Evolutionary conservation across 1,140 invertebrate genomes (phyloP).

Genomic region (Pissodes strobi): DNA sequence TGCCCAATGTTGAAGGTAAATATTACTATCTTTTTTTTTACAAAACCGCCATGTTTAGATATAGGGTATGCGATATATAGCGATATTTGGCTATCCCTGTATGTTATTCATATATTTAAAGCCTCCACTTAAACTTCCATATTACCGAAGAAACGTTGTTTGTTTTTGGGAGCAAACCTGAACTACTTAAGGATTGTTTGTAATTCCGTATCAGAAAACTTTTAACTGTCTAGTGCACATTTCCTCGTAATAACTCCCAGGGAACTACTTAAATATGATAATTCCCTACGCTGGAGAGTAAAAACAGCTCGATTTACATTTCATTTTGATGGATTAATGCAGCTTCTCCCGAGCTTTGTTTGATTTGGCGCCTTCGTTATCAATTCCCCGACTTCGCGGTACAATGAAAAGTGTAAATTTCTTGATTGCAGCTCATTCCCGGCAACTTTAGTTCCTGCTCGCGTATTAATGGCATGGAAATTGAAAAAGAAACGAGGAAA

Average conservation of each 20-base stretch:
- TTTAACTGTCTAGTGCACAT: slow-evolving; percentile 2
- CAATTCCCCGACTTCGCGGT: slow-evolving; percentile 12
- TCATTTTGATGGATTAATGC: slow-evolving; percentile 26
- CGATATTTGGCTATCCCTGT: no score
- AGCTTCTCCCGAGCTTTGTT: slow-evolving; percentile 24
- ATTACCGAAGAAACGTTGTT: no score
- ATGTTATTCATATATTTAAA: no score
- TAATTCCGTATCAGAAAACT: slow-evolving; percentile 1
- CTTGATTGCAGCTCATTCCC: slow-evolving; percentile 11
- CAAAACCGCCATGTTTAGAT: no score
- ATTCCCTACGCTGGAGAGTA: slow-evolving; percentile 8
- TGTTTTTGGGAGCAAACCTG: not conserved
- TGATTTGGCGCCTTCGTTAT: slow-evolving; percentile 29
- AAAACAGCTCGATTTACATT: slow-evolving; percentile 30
- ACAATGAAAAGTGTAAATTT: slow-evolving; percentile 30
- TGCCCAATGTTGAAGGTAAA: no score
- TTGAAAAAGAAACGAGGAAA: no score
- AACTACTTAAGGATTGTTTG: slow-evolving; percentile 8
- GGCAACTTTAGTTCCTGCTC: no score
- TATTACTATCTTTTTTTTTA: no score
- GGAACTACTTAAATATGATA: slow-evolving; percentile 25
- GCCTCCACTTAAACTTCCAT: no score
- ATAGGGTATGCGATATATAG: no score
- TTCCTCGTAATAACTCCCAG: slow-evolving; percentile 16
- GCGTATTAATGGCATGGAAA: no score